These are phyloP conservation scores for Tretioscincus oriximinensis DNA, from an alignment of 2,113 vertebrate genomes.

Conservation along the genomic window DNA sequence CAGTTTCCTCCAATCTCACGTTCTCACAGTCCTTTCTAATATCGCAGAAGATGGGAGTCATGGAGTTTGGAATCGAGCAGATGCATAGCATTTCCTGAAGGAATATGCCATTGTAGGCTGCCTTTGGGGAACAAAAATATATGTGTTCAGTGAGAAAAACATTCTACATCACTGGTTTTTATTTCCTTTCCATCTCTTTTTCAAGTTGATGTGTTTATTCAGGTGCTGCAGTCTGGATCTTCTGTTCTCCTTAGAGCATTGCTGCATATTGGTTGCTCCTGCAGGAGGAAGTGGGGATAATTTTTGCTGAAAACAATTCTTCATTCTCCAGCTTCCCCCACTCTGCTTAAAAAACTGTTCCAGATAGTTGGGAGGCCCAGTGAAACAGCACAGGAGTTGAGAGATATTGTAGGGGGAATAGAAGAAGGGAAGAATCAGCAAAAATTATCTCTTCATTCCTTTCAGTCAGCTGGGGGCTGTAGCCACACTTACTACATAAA, in stretches of 20 bases:
- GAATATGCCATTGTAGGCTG: background rate
- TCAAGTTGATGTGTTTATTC: background rate
- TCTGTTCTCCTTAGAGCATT: background rate
- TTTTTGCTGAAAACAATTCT: background rate
- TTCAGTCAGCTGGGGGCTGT: background rate
- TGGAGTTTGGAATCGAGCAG: background rate
- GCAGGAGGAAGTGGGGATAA: background rate
- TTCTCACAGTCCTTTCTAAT: background rate
- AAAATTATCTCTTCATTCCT: background rate
- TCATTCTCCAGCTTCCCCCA: background rate
- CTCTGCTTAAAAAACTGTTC: background rate
- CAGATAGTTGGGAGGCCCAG: background rate
- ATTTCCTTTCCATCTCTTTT: background rate
- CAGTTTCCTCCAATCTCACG: background rate
- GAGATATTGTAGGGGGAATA: too few species aligned
- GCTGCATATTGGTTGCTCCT: too few species aligned
- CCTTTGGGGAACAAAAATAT: background rate
- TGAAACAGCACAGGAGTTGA: background rate
- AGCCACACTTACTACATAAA: too few species aligned
- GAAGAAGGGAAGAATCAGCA: background rate
- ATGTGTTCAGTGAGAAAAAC: background rate
- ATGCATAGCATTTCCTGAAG: constrained; percentile 3
- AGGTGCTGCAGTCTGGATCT: background rate
- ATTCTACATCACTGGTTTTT: background rate
- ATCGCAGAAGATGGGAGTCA: background rate